These are phyloP conservation scores for Lithobius niger DNA, from an alignment of 1,140 invertebrate species.

Conservation along the genomic window DNA sequence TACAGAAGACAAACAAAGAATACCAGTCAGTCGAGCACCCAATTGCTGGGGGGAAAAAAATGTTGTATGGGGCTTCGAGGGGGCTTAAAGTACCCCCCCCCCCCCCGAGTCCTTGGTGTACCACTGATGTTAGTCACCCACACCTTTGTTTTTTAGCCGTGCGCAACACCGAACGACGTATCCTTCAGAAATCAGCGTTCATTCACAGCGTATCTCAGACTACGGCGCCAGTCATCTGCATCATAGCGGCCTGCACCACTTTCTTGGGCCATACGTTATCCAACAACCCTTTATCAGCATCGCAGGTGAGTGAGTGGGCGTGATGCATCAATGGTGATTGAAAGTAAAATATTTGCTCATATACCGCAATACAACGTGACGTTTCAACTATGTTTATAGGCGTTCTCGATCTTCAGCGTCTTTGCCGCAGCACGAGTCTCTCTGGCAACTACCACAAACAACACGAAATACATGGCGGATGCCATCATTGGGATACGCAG, in stretches of 20 bases:
- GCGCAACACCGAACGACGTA: neutral
- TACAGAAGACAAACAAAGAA: no score
- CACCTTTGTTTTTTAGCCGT: no score
- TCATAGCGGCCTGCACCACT: neutral
- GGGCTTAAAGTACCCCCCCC: no score
- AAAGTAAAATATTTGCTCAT: neutral
- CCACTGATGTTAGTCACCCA: no score
- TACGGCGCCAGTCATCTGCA: neutral
- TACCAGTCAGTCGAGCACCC: no score
- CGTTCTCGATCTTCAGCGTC: neutral
- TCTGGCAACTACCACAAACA: slow-evolving; percentile 1
- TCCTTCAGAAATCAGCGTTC: slow-evolving; percentile 3
- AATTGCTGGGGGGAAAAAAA: no score
- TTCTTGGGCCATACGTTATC: neutral
- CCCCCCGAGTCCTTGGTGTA: no score
- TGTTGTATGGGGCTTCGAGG: no score
- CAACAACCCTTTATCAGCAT: neutral
- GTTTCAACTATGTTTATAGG: slow-evolving; percentile 5
- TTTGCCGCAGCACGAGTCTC: neutral
- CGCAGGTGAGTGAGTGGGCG: slow-evolving; percentile 4
- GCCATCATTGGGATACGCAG: neutral
- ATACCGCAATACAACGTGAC: neutral
- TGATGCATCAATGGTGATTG: neutral
- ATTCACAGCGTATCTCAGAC: slow-evolving; percentile 4
- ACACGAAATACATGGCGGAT: slow-evolving; percentile 4